Evolutionary conservation across 2,113 vertebrate species (phyloP).

Genomic region (Alligator sinensis): DNA sequence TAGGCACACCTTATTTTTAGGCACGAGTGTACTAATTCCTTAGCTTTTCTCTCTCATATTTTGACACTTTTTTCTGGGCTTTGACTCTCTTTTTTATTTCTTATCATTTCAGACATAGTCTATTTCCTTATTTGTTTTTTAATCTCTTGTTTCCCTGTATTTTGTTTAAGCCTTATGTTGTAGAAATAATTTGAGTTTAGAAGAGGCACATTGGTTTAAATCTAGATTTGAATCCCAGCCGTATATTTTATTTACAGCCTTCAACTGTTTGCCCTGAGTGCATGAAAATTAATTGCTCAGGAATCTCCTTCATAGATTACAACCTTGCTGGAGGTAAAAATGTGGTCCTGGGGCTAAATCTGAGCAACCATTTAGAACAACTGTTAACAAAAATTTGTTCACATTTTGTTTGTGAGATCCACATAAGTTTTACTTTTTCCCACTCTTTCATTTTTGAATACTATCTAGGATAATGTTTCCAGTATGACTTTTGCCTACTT

Average conservation of each 20-base stretch:
- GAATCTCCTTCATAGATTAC: not conserved
- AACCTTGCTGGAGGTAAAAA: not conserved
- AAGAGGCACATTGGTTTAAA: slow-evolving; percentile 9
- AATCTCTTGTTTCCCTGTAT: not conserved
- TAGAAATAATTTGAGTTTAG: not conserved
- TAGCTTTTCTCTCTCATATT: not conserved
- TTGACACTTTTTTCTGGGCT: not conserved
- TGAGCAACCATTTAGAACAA: not conserved
- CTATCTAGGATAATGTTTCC: not conserved
- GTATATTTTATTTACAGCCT: slow-evolving; percentile 21
- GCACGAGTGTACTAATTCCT: not conserved
- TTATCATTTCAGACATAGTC: not conserved
- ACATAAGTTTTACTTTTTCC: not conserved
- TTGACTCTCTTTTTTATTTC: not conserved
- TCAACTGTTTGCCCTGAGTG: not conserved
- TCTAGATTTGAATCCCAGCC: not conserved
- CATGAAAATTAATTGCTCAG: not conserved
- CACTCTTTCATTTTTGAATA: not conserved
- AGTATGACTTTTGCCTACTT: not conserved
- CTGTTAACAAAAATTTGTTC: not conserved
- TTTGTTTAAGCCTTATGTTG: not conserved
- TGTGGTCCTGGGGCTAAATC: not conserved
- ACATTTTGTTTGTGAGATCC: not conserved
- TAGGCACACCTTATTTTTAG: not conserved
- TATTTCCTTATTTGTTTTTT: not conserved